Evolutionary conservation across 2,113 vertebrate species (phyloP), one percentile per base, ranked within the genome.

Genomic region (Colaptes auratus): DNA sequence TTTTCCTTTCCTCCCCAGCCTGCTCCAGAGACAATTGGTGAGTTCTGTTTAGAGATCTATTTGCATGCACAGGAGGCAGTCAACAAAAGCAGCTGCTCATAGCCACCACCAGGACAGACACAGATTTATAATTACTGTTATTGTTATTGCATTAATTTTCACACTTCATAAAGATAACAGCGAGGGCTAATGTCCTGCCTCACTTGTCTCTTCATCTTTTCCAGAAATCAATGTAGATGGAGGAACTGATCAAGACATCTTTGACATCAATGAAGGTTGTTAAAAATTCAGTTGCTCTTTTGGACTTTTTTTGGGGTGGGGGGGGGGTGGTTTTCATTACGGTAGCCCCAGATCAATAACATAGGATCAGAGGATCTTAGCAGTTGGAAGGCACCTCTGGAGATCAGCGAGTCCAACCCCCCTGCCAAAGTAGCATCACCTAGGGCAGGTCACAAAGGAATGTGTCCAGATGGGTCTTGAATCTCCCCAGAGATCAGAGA

Each of bases 221-320:
- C 39, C 97, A 98, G 98, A 98, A 82, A 95, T 97, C 96, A 98
- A 99, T 21, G 59, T 99, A 52, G 99, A 99, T 31, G 97, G 94
- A 70, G 99, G 98, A 95, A 92, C 92, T 63, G 97, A 98, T 81
- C 97, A 60, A 94, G 99, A 99, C 93, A 99, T 99, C 96, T 98
- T 99, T 44, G 97, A 99, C 92, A 98, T 99, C 91, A 99, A 99
- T 91, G 97, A 98, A 98, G 99, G 99, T 99, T 94, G 94, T 73
- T 97, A 3, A 59, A 36, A 88, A 85, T 76, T 90, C n/a, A 23
- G 6, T 80, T 72, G 65, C 11, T 90, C 78, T 82, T 69, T 70
- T 17, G 73, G 59, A 2, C 53, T 52, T 9, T 73, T 2, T 59
- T 39, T 39, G 39, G 44, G n/a, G n/a, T n/a, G n/a, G n/a, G n/a